Base-by-base conservation (phyloP, 2,113 vertebrate genomes). In the Sceloporus undulatus region DNA sequence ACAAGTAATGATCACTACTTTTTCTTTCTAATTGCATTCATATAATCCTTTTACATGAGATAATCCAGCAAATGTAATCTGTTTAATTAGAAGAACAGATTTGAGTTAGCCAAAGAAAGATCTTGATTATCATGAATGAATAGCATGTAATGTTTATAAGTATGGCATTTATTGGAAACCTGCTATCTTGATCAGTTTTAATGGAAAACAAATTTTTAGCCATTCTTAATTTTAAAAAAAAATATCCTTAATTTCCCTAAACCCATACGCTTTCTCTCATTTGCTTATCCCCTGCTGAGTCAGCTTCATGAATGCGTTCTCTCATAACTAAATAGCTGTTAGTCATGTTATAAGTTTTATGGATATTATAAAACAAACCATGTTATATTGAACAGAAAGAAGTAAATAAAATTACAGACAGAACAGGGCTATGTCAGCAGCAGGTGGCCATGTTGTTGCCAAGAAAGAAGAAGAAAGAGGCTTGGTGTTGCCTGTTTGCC, bases 161-260 rank as follows among this genome's bases (percentile, higher is more conserved):
- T 25, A 66, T n/a, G 29, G 2, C 66, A 52, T 76, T 77, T 75
- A 75, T 38, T 38, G 52, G 34, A 62, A 25, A 29, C 29, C 75
- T n/a, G 75, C 52, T 19, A 23, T 78, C 25, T 48, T 7, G 14
- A 16, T 66, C 38, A 85, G 13, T 42, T 29, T 79, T 79, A 71
- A 86, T 71, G 19, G 56, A 86, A 71, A 42, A 1, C 76, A 38
- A 70, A 16, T 79, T 52, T 48, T 48, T 70, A 10, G 3, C 62
- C 19, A 79, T 68, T 79, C n/a, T 66, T 79, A 29, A 54, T 86
- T 85, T 79, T 48, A 19, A 79, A 65, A 65, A 52, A 23, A 34
- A 25, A 25, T 42, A 42, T 70, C 75, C n/a, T 48, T 38, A 68
- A 11, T 40, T 54, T 27, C 1, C 19, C 48, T 48, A 34, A 40